phyloP scores from a whole-genome alignment of 2,797 vertebrate species.

The Diceros bicornis region DNA sequence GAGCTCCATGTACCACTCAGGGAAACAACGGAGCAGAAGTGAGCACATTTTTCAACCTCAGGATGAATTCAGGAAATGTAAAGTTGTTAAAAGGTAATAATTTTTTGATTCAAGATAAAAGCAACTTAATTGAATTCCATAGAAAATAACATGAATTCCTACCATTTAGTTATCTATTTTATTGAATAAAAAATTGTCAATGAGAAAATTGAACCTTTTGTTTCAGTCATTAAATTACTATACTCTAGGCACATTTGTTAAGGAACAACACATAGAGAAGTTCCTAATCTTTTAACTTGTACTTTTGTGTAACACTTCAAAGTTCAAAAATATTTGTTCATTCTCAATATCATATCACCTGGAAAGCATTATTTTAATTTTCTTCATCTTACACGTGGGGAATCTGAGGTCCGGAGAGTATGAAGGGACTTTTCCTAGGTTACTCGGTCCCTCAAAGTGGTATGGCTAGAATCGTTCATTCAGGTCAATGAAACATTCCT shows the following conservation, averaged over 20 bases:
- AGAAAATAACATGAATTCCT: background rate
- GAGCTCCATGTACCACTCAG: background rate
- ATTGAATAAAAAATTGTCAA: background rate
- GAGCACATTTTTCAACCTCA: background rate
- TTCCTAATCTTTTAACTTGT: slow-evolving; percentile 39
- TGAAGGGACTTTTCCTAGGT: background rate
- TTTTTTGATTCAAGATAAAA: slow-evolving; percentile 29
- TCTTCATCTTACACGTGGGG: background rate
- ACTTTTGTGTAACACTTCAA: background rate
- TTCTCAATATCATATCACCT: background rate
- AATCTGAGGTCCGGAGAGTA: background rate
- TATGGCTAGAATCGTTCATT: background rate
- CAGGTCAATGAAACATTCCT: background rate
- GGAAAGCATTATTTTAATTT: background rate
- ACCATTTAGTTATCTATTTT: background rate
- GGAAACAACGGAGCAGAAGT: background rate
- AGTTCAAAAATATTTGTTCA: slow-evolving; percentile 47
- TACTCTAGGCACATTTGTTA: background rate
- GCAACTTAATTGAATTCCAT: background rate
- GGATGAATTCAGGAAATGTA: background rate
- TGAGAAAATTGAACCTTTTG: background rate
- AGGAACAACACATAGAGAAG: background rate
- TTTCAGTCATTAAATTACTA: slow-evolving; percentile 10
- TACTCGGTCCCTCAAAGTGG: background rate
- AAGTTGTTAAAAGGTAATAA: background rate